Evolutionary conservation across 2,888 invertebrate species (phyloP), one percentile per base, ranked within the genome.

Genomic region (Sceliomorpha sp.): DNA sequence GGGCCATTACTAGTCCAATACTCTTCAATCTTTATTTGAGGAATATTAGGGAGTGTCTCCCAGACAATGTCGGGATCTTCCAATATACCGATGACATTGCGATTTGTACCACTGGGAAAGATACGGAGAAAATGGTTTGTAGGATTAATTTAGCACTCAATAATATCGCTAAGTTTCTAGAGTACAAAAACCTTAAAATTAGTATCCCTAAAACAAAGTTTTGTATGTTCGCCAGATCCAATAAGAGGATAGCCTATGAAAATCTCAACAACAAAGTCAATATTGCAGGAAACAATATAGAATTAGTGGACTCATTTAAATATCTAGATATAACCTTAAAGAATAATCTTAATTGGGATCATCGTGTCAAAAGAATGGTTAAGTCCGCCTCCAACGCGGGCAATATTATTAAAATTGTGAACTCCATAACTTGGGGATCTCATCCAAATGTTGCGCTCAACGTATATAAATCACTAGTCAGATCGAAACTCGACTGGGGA

Each of bases 401-500:
- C n/a, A n/a, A n/a, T n/a, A n/a, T n/a, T n/a, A n/a, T n/a, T n/a
- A n/a, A n/a, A n/a, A n/a, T n/a, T n/a, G n/a, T n/a, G n/a, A n/a
- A n/a, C n/a, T n/a, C n/a, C n/a, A n/a, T n/a, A n/a, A n/a, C n/a
- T n/a, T n/a, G n/a, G n/a, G 17, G 34, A 3, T 12, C 34, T 4
- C 34, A 34, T n/a, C 34, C 34, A 12, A 7, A 3, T 10, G 13
- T 12, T 8, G 3, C 14, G 10, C 3, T 34, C 4, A 34, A 7
- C 14, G 10, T 34, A 14, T 14, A 37, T 37, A 34, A 12, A 34
- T 5, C 13, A 12, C 9, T 34, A 14, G 14, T 34, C 10, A 2
- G 34, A 6, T 13, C 7, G 8, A 37, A 15, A 37, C 9, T 37
- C n/a, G 37, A 37, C 6, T 37, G 37, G 37, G 37, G 37, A n/a